Percentiles rank a stretch among this genome's conserved stretches.
These are phyloP conservation scores for Scleropages formosus DNA, from an alignment of 2,797 vertebrate genomes.

Conservation along the genomic window DNA sequence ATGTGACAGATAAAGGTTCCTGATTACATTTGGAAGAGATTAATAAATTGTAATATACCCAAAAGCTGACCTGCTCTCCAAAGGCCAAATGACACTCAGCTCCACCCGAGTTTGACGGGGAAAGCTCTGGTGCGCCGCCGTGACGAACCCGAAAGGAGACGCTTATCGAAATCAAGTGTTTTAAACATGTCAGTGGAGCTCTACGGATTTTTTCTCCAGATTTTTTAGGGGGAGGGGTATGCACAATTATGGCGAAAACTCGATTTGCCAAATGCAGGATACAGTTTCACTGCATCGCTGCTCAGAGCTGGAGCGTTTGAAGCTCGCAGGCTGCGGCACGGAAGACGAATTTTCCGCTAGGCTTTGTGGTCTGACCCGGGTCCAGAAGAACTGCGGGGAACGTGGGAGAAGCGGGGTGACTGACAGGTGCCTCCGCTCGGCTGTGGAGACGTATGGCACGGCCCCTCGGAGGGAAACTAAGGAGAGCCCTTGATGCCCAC, in stretches of 20 bases:
- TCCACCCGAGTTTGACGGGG: no score
- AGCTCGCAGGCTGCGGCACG: not conserved
- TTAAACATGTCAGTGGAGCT: no score
- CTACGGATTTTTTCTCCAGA: no score
- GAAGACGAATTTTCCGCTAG: not conserved
- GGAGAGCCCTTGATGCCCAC: slow-evolving; percentile 24
- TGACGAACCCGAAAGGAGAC: no score
- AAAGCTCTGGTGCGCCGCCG: no score
- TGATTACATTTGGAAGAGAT: not conserved
- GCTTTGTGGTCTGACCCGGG: not conserved
- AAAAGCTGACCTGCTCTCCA: no score
- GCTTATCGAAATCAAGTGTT: no score
- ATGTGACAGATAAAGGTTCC: not conserved
- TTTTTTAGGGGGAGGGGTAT: no score
- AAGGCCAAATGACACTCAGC: no score
- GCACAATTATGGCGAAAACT: not conserved
- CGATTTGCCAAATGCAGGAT: not conserved
- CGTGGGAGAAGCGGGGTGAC: not conserved
- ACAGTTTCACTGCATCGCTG: not conserved
- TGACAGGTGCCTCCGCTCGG: slow-evolving; percentile 25
- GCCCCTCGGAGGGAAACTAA: slow-evolving; percentile 24
- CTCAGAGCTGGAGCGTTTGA: slow-evolving; percentile 1
- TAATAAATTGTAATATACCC: not conserved
- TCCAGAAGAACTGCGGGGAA: not conserved
- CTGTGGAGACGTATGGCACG: not conserved